Percentiles rank a stretch among this genome's conserved stretches.
Evolutionary conservation across 2,888 invertebrate genomes (phyloP).

Genomic region (Philereme vetulata): DNA sequence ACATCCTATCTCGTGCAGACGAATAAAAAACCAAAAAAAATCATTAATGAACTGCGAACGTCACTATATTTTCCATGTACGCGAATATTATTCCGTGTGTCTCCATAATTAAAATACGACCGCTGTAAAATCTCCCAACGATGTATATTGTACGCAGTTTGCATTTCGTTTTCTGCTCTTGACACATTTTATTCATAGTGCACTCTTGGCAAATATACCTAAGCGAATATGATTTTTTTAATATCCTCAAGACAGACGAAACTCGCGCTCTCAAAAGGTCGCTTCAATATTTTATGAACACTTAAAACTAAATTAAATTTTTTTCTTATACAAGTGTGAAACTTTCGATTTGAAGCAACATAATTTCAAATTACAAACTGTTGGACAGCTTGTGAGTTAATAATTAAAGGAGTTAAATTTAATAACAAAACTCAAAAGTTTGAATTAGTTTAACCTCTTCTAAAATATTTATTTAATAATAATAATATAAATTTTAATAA

Average conservation of each 20-base stretch:
- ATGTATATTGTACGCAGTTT: slow-evolving; percentile 32
- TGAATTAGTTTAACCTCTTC: slow-evolving; percentile 34
- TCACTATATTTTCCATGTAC: slow-evolving; percentile 26
- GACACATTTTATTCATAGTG: slow-evolving; percentile 42
- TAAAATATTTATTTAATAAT: slow-evolving; percentile 33
- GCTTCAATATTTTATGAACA: slow-evolving; percentile 74
- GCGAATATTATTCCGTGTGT: slow-evolving; percentile 31
- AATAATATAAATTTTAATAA: too few relatives aligned
- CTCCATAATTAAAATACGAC: slow-evolving; percentile 44
- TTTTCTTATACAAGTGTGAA: slow-evolving; percentile 44
- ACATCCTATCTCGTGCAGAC: slow-evolving; percentile 42
- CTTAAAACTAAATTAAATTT: slow-evolving; percentile 70
- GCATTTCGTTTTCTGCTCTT: slow-evolving; percentile 36
- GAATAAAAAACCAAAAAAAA: slow-evolving; percentile 46
- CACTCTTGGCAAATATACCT: slow-evolving; percentile 47
- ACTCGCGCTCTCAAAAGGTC: slow-evolving; percentile 56
- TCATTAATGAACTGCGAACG: slow-evolving; percentile 46
- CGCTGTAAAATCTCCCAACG: slow-evolving; percentile 22
- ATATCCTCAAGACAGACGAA: slow-evolving; percentile 66
- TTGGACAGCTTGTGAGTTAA: slow-evolving; percentile 35
- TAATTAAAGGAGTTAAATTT: slow-evolving; percentile 35
- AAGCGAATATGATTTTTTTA: slow-evolving; percentile 66
- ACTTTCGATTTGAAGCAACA: slow-evolving; percentile 31
- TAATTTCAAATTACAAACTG: slow-evolving; percentile 27
- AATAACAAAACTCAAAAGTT: slow-evolving; percentile 24